phyloP scores from a whole-genome alignment of 2,113 vertebrate species.

The Myotis brandtii region DNA sequence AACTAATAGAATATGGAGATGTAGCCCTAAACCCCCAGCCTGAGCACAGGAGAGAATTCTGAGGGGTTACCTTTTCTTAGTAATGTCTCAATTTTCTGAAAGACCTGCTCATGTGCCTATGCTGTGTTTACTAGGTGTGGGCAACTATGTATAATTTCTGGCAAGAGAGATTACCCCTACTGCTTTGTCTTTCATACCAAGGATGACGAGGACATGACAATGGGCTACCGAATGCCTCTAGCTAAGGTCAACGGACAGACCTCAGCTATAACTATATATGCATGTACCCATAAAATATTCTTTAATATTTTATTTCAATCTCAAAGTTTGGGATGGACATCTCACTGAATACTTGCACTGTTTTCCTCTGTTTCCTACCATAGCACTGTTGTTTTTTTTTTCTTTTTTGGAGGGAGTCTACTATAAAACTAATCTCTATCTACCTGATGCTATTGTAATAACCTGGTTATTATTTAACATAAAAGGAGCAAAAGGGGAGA shows the following conservation, averaged over 20 bases:
- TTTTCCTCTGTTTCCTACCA: background rate
- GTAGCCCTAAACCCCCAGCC: background rate
- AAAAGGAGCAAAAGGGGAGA: too few species aligned
- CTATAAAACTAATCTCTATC: background rate
- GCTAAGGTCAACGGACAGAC: background rate
- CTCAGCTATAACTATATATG: background rate
- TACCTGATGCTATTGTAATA: background rate
- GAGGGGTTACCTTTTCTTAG: background rate
- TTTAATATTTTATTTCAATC: background rate
- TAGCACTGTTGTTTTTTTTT: background rate
- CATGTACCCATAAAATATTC: background rate
- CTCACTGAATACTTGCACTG: background rate
- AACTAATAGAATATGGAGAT: background rate
- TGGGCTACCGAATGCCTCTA: background rate
- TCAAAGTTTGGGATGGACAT: background rate
- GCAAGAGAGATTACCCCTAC: background rate
- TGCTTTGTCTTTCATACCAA: background rate
- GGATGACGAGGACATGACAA: background rate
- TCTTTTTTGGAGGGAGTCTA: background rate
- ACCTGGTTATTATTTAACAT: too few species aligned
- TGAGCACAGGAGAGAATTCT: background rate
- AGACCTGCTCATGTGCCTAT: background rate
- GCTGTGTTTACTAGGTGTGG: background rate
- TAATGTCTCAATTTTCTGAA: background rate
- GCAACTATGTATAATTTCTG: background rate